Evolutionary conservation across 1,140 invertebrate genomes (phyloP).

Genomic region (Anoplophora glabripennis): DNA sequence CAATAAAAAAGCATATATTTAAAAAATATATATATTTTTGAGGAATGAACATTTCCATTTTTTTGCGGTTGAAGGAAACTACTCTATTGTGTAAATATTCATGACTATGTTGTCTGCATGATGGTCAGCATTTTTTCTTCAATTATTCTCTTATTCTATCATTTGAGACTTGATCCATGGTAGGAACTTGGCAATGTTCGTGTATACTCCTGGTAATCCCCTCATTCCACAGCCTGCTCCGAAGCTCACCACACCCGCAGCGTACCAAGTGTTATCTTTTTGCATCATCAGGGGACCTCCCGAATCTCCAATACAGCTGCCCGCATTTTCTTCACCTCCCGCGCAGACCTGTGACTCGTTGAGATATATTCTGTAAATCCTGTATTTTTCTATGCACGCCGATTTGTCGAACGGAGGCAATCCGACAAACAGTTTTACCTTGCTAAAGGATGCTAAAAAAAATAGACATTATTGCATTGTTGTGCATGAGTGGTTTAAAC

Average conservation of each 20-base stretch:
- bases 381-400: constrained; percentile 43
- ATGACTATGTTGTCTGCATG: no score
- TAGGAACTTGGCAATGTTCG: constrained; percentile 55
- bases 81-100: no score
- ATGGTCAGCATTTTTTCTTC: no score
- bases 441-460: constrained; percentile 26
- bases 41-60: no score
- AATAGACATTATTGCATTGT: constrained; percentile 3
- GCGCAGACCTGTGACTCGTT: constrained; percentile 51
- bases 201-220: constrained; percentile 61
- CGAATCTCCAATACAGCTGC: constrained; percentile 59
- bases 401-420: constrained; percentile 33
- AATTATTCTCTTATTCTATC: no score
- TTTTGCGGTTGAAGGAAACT: no score
- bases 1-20: no score
- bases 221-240: constrained; percentile 57
- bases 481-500: no score
- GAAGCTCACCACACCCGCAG: constrained; percentile 61
- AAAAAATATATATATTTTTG: no score
- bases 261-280: constrained; percentile 35
- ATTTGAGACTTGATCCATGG: constrained; percentile 48
- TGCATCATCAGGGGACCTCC: constrained; percentile 59
- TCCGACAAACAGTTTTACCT: constrained; percentile 46
- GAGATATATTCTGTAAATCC: constrained; percentile 21
- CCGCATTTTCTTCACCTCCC: constrained; percentile 49